Evolutionary conservation across 2,888 invertebrate genomes (phyloP), one percentile per base, ranked within the genome.

Genomic region (Spilarctia lutea): DNA sequence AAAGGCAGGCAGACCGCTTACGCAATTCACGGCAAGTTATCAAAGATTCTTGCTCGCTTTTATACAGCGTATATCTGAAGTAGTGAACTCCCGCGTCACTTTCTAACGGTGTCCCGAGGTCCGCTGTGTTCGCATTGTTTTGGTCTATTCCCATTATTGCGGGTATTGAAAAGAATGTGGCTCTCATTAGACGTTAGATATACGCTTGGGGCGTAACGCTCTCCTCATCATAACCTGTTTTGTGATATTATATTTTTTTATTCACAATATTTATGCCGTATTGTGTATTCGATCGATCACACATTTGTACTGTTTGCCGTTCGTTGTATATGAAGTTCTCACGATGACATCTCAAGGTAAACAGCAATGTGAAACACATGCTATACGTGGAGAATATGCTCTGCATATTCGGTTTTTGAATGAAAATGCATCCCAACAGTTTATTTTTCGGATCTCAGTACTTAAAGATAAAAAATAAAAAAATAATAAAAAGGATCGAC

Each of bases 31-130:
- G 86, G 86, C 85, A 82, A 90, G 88, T 91, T 92, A 92, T 92
- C 93, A 90, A 91, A 94, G 94, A 94, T 90, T 93, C 90, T 92
- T 93, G 93, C 92, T 91, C 91, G 90, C 90, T 80, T 89, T 87
- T 91, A 91, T 91, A 89, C 88, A 88, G 87, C 86, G 86, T 85
- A 89, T 90, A 89, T 88, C 88, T 87, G 79, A 79, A 83, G 69
- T 63, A 65, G 42, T 83, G 79, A 87, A 88, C 86, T 87, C 85
- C 83, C 83, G 84, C 86, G 81, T 87, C 88, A 89, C 87, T 89
- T 86, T 87, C 87, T 93, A 94, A 94, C 94, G 94, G 94, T 91
- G 90, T 82, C 83, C 68, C 33, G 48, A 75, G 76, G 78, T 78
- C 85, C 81, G 88, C 85, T 89, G 83, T 84, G 89, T 87, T 89